A percentile compares a stretch with the other conserved stretches of the same genome.
Conservation (phyloP, 2,113 vertebrate species). For the Lasiurus borealis region DNA sequence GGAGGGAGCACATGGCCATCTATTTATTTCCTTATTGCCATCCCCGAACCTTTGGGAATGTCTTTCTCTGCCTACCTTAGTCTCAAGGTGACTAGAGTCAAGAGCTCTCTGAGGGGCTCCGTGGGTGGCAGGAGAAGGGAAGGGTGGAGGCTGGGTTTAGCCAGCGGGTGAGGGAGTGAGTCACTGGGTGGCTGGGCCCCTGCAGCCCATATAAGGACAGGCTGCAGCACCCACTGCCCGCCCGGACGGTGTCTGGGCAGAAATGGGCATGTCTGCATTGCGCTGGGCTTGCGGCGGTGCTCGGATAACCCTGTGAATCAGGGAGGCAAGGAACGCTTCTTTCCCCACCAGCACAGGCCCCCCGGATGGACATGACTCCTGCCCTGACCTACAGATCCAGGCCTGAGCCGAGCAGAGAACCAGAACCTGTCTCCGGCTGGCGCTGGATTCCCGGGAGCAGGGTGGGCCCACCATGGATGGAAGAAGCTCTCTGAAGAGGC, state of each 20-base stretch:
- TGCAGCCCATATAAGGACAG: conserved; percentile 66
- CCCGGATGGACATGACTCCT: background rate
- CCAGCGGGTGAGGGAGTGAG: conserved; percentile 56
- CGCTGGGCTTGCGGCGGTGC: background rate
- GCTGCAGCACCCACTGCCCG: conserved; percentile 69
- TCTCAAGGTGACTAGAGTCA: background rate
- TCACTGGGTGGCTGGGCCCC: conserved; percentile 70
- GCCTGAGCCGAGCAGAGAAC: background rate
- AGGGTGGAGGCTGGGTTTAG: conserved; percentile 54
- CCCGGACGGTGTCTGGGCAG: conserved; percentile 76
- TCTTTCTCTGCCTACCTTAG: conserved; percentile 35
- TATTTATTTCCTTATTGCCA: conserved; percentile 1
- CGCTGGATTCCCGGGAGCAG: background rate
- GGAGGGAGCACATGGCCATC: background rate
- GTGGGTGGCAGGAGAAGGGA: conserved; percentile 51
- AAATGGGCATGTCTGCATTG: conserved; percentile 74
- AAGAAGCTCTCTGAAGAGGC: background rate
- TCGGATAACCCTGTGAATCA: conserved; percentile 55
- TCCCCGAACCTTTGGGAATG: conserved; percentile 19
- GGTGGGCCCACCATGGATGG: background rate
- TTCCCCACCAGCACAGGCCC: background rate
- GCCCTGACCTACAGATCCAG: background rate
- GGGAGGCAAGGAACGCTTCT: conserved; percentile 13
- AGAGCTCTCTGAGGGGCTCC: background rate
- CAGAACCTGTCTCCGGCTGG: background rate